Evolutionary conservation across 2,888 invertebrate species (phyloP), one percentile per base, ranked within the genome.

Genomic region (Hypomecis punctinalis): DNA sequence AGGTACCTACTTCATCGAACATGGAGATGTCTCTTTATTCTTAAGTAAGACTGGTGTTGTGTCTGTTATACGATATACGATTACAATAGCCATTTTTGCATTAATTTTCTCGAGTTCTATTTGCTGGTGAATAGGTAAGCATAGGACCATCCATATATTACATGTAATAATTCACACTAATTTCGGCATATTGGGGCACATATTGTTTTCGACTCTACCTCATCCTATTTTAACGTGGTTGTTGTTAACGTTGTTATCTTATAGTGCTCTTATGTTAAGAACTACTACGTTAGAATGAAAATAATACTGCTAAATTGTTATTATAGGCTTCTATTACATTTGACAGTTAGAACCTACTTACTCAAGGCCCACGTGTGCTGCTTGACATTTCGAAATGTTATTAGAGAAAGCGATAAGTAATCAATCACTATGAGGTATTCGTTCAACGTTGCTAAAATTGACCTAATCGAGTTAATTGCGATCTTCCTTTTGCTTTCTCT

Each of bases 401-500:
- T 37, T 45, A 47, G 37, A 42, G 61, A 64, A 63, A 59, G 59
- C 8, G 8, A 48, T 54, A 63, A 57, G 51, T 57, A 63, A 54
- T 63, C 48, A 23, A 23, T 23, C 45, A 49, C 33, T 49, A 7
- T 10, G 7, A 62, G 13, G 23, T 42, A 46, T 52, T 36, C 43
- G 35, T 48, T 23, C 1, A 23, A 23, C 48, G 52, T 42, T 58
- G 48, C 48, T 49, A 43, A 58, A 63, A 43, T 48, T 45, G 48
- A 48, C 58, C 49, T 66, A 53, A 45, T 63, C 71, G 65, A 69
- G 67, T 59, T 63, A 58, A 63, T 55, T 42, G 54, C 63, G 65
- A 67, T 72, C 73, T 77, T 79, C 78, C 80, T 81, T 80, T 81
- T 80, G 82, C 76, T 76, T 76, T 73, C 68, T 60, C 74, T 68